A percentile compares a stretch with the other conserved stretches of the same genome.
Evolutionary conservation across 1,140 invertebrate species (phyloP).

Genomic region (Drosophila malerkotliana): DNA sequence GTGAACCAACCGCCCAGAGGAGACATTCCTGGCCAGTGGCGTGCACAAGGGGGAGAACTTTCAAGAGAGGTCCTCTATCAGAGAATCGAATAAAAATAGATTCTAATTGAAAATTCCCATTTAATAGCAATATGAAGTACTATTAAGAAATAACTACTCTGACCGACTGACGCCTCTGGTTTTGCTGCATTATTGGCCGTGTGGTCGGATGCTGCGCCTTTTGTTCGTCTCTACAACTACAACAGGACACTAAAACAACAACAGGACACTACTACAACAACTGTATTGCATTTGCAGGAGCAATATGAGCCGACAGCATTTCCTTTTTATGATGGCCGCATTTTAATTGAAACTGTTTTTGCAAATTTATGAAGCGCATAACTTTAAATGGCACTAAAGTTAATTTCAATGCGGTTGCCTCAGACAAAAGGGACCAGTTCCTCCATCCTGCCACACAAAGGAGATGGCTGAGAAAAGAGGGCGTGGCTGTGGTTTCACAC

Average conservation of each 20-base stretch:
- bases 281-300: constrained; percentile 68
- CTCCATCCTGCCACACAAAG: constrained; percentile 26
- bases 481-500: constrained; percentile 32
- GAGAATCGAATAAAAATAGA: too few relatives aligned
- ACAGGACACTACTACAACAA: constrained; percentile 33
- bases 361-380: constrained; percentile 81
- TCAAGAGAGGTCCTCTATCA: neutral
- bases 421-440: constrained; percentile 39
- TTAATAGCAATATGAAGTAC: too few relatives aligned
- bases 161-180: constrained; percentile 9
- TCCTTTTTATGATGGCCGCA: constrained; percentile 81
- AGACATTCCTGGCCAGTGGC: constrained; percentile 23
- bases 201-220: constrained; percentile 67
- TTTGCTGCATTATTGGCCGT: constrained; percentile 62
- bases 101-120: neutral
- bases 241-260: constrained; percentile 44
- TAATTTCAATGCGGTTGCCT: constrained; percentile 78
- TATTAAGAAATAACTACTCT: neutral
- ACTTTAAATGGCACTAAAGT: constrained; percentile 82
- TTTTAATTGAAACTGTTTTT: constrained; percentile 82
- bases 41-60: neutral
- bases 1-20: constrained; percentile 19
- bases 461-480: constrained; percentile 31
- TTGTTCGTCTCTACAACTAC: constrained; percentile 56
- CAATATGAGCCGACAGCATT: constrained; percentile 73